Evolutionary conservation across 2,113 vertebrate genomes (phyloP).

Genomic region (Silurus glanis): DNA sequence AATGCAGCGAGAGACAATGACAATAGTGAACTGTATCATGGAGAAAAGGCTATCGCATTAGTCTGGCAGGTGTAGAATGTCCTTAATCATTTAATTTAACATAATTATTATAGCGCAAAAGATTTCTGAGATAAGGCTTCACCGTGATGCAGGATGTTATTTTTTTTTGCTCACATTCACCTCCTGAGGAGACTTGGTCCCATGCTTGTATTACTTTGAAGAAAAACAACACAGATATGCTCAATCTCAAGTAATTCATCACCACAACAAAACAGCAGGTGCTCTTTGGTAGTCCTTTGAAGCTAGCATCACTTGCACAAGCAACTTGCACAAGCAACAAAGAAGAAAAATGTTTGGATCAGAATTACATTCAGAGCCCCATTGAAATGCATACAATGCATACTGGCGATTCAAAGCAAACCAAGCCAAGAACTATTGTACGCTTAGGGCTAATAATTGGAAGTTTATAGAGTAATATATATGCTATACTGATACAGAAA

Average conservation of each 20-base stretch:
- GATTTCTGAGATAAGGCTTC: neutral
- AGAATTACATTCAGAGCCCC: neutral
- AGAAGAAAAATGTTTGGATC: neutral
- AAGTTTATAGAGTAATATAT: neutral
- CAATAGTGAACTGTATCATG: neutral
- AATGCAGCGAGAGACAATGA: neutral
- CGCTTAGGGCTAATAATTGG: neutral
- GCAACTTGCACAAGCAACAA: neutral
- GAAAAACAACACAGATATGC: neutral
- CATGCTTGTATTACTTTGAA: conserved; percentile 1
- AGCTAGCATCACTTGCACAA: neutral
- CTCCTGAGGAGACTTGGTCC: neutral
- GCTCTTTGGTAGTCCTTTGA: neutral
- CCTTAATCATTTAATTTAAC: neutral
- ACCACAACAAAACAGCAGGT: neutral
- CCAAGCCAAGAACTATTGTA: neutral
- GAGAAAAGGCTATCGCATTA: neutral
- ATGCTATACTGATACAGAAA: neutral
- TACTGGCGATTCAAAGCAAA: neutral
- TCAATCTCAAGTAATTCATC: neutral
- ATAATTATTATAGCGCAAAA: neutral
- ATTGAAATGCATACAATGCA: neutral
- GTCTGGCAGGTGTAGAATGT: neutral
- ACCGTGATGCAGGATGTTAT: neutral
- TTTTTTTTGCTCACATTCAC: neutral